Conservation (phyloP, 2,113 vertebrate genomes). For the Lycaon pictus region DNA sequence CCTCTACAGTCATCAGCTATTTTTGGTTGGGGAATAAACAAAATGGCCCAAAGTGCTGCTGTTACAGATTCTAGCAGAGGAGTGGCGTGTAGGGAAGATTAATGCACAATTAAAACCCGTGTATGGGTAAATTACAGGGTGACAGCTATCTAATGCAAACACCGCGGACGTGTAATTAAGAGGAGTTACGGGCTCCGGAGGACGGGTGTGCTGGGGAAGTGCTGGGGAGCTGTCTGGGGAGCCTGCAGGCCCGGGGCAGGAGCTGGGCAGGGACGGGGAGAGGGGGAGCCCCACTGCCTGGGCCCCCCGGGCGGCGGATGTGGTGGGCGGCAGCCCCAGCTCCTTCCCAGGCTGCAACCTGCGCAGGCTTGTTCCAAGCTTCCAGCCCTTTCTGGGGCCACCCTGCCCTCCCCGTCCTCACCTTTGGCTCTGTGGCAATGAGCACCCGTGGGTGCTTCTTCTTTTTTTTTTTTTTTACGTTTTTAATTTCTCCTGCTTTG, state of each 20-base stretch:
- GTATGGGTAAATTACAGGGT: constrained; percentile 73
- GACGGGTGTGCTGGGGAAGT: constrained; percentile 75
- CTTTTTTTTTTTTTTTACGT: background rate
- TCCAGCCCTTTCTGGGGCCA: background rate
- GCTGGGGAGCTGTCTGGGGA: constrained; percentile 65
- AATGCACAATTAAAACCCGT: constrained; percentile 74
- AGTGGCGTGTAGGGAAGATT: constrained; percentile 79
- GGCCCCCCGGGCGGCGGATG: background rate
- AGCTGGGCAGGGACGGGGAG: constrained; percentile 22
- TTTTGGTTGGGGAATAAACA: constrained; percentile 80
- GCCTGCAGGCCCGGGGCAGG: background rate
- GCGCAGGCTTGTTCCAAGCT: background rate
- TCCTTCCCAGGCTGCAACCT: background rate
- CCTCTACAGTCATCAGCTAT: constrained; percentile 78
- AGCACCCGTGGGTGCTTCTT: background rate
- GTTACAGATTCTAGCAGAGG: constrained; percentile 79
- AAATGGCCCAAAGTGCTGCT: constrained; percentile 81
- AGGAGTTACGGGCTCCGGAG: constrained; percentile 81
- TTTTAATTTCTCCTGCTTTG: constrained; percentile 82
- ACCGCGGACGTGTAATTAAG: constrained; percentile 80
- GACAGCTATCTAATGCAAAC: constrained; percentile 73
- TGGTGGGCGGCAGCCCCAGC: background rate
- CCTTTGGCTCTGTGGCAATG: constrained; percentile 29
- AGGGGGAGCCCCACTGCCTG: background rate
- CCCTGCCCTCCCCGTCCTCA: background rate